Percentiles rank a stretch among this genome's conserved stretches.
Evolutionary conservation across 2,888 invertebrate genomes (phyloP).

Genomic region (Drosophila rellima): DNA sequence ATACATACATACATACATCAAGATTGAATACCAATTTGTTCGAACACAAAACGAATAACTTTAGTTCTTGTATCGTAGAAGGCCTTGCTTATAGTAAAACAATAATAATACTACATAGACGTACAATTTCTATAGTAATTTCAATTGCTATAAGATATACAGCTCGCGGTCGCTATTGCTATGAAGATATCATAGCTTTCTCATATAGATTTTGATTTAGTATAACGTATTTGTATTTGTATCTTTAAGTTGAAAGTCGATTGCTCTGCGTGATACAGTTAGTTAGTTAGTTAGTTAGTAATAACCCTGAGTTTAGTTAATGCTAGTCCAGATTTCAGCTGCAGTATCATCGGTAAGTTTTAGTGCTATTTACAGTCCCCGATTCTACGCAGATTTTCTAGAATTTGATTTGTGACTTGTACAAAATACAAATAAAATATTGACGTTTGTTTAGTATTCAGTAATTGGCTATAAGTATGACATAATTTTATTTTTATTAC

Average conservation of each 20-base stretch:
- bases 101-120: constrained; percentile 56
- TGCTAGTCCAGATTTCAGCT: constrained; percentile 61
- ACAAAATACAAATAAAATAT: constrained; percentile 33
- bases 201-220: constrained; percentile 61
- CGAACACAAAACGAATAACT: constrained; percentile 63
- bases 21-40: constrained; percentile 62
- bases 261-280: constrained; percentile 43
- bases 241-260: constrained; percentile 42
- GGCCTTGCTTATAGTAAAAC: constrained; percentile 51
- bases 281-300: constrained; percentile 31
- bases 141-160: constrained; percentile 7
- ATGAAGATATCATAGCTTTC: constrained; percentile 26
- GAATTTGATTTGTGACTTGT: constrained; percentile 65
- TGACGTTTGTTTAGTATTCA: constrained; percentile 17
- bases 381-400: constrained; percentile 57
- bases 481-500: constrained; percentile 45
- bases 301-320: constrained; percentile 75
- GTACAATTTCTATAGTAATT: constrained; percentile 18
- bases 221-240: constrained; percentile 41
- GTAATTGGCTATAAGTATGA: constrained; percentile 52
- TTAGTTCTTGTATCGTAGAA: constrained; percentile 46
- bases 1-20: constrained; percentile 54
- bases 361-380: constrained; percentile 55
- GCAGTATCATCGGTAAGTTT: constrained; percentile 41
- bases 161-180: constrained; percentile 14